phyloP scores from a whole-genome alignment of 2,797 vertebrate species.

The Limnodromus scolopaceus region DNA sequence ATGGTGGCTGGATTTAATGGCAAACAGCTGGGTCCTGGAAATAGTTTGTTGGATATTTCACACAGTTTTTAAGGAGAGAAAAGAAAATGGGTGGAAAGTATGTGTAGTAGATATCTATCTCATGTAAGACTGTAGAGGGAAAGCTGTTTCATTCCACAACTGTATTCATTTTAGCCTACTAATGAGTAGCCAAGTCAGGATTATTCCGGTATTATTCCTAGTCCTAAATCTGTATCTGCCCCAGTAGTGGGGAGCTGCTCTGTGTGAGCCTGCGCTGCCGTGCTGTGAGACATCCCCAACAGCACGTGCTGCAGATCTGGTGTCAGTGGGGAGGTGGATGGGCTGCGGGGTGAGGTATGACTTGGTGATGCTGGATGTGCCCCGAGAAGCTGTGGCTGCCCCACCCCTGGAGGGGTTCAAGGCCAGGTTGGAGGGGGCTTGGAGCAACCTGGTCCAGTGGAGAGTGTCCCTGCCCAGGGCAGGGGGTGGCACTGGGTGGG shows the following conservation, averaged over 20 bases:
- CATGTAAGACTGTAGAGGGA: background rate
- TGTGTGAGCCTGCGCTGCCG: background rate
- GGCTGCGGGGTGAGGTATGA: background rate
- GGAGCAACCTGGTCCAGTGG: background rate
- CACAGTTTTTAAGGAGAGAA: background rate
- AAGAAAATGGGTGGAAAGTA: background rate
- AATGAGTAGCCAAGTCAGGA: background rate
- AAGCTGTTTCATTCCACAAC: background rate
- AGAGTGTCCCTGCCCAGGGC: background rate
- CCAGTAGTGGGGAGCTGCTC: background rate
- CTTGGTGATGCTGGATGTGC: background rate
- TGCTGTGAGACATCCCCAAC: rapidly evolving
- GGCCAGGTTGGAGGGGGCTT: background rate
- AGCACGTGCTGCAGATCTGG: background rate
- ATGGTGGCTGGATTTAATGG: background rate
- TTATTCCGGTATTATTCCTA: background rate
- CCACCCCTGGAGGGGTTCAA: background rate
- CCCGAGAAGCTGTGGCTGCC: background rate
- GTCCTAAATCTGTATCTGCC: background rate
- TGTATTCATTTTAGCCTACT: background rate
- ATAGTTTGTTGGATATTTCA: background rate
- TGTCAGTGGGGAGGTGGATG: rapidly evolving
- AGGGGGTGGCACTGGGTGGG: background rate
- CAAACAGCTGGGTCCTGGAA: background rate
- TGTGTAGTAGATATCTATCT: background rate